Conservation (phyloP, 2,888 invertebrate species). For the Cataglyphis cursor region DNA sequence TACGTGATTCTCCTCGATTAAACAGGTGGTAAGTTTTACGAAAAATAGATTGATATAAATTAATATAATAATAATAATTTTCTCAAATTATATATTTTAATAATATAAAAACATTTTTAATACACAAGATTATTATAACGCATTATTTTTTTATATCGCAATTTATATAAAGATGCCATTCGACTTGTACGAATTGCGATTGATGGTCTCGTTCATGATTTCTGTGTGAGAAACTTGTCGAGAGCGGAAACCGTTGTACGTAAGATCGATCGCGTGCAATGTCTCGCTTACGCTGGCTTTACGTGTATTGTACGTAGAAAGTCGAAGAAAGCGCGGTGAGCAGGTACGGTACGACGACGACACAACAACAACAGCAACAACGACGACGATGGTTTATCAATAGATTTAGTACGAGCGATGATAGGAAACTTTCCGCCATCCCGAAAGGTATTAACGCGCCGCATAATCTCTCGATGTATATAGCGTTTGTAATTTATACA, state of each 20-base stretch:
- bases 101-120: neutral
- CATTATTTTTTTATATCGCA: slow-evolving; percentile 3
- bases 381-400: slow-evolving; percentile 66
- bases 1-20: neutral
- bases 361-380: neutral
- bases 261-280: slow-evolving; percentile 63
- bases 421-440: slow-evolving; percentile 63
- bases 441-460: slow-evolving; percentile 71
- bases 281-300: slow-evolving; percentile 36
- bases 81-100: neutral
- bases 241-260: slow-evolving; percentile 34
- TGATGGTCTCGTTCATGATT: slow-evolving; percentile 15
- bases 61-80: neutral
- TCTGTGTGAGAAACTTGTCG: slow-evolving; percentile 23
- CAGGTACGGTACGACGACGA: slow-evolving; percentile 59
- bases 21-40: neutral
- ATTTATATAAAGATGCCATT: slow-evolving; percentile 16
- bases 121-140: neutral
- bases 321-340: slow-evolving; percentile 55
- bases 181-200: slow-evolving; percentile 1
- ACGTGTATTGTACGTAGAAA: slow-evolving; percentile 49
- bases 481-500: slow-evolving; percentile 83
- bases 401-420: slow-evolving; percentile 70
- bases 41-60: neutral
- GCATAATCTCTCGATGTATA: slow-evolving; percentile 81